Conservation (phyloP, 1,140 invertebrate species). For the Dufourea novaeangliae region DNA sequence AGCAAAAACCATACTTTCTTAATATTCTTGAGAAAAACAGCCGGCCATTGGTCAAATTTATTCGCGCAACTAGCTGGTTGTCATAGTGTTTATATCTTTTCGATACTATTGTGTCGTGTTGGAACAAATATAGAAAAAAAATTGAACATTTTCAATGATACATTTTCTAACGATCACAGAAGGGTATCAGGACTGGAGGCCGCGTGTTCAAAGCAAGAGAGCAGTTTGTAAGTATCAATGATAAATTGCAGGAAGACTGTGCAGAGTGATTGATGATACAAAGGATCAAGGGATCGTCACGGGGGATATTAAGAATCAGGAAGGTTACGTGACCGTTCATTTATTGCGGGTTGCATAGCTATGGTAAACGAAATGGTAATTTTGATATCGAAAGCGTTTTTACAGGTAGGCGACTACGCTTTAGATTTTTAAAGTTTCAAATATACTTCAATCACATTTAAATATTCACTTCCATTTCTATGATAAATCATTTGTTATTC, state of each 20-base stretch:
- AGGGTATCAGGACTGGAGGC: not conserved
- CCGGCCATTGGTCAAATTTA: too few species aligned
- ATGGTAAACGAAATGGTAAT: not conserved
- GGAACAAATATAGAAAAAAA: too few species aligned
- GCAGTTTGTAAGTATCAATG: not conserved
- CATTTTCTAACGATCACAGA: not conserved
- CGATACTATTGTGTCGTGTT: too few species aligned
- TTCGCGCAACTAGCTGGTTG: too few species aligned
- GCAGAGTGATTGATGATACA: not conserved
- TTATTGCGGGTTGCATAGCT: not conserved
- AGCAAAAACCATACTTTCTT: too few species aligned
- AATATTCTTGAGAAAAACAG: too few species aligned
- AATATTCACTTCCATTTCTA: too few species aligned
- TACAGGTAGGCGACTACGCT: too few species aligned
- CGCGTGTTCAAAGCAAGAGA: not conserved
- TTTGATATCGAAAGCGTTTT: not conserved
- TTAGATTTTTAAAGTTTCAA: too few species aligned
- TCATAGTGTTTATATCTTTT: too few species aligned
- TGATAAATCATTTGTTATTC: too few species aligned
- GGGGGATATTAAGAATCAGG: constrained; percentile 6
- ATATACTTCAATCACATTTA: too few species aligned
- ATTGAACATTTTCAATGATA: not conserved
- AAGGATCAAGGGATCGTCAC: constrained; percentile 6
- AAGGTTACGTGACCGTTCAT: not conserved
- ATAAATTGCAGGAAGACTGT: not conserved